Conservation (phyloP, 2,888 invertebrate species). For the Megaustenia siamemsis region DNA sequence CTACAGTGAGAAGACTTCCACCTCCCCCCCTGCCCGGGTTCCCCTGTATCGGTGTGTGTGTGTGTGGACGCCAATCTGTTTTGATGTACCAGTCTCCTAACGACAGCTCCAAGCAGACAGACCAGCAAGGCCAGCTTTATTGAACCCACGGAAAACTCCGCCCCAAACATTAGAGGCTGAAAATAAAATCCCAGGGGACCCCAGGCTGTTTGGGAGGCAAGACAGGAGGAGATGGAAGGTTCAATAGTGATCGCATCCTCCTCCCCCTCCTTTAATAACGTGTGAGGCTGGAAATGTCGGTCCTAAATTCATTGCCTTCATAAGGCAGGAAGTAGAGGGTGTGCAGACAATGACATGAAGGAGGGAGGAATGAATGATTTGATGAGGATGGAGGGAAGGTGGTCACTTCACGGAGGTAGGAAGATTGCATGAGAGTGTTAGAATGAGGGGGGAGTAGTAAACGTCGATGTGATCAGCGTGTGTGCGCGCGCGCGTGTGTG, state of each 20-base stretch:
- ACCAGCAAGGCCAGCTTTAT: neutral
- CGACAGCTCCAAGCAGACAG: conserved; percentile 7
- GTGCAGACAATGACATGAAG: conserved; percentile 14
- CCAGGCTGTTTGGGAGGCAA: neutral
- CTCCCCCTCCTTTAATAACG: neutral
- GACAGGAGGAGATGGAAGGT: neutral
- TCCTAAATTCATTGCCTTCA: neutral
- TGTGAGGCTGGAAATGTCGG: neutral
- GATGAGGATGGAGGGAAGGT: neutral
- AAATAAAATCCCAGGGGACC: conserved; percentile 9
- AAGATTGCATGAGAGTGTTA: too few species aligned
- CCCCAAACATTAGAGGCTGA: conserved; percentile 11
- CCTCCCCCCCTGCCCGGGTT: too few species aligned
- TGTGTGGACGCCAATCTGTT: too few species aligned
- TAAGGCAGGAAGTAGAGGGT: conserved; percentile 16
- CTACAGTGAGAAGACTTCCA: too few species aligned
- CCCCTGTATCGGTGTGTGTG: too few species aligned
- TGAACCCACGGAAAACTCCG: conserved; percentile 17
- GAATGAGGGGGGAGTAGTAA: too few species aligned
- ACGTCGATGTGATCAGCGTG: too few species aligned
- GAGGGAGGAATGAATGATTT: neutral
- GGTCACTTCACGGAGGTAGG: too few species aligned
- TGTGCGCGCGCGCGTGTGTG: too few species aligned
- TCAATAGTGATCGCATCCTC: neutral
- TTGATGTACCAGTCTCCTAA: too few species aligned